phyloP scores from a whole-genome alignment of 2,797 vertebrate species.

The Enteromius trimaculatus region DNA sequence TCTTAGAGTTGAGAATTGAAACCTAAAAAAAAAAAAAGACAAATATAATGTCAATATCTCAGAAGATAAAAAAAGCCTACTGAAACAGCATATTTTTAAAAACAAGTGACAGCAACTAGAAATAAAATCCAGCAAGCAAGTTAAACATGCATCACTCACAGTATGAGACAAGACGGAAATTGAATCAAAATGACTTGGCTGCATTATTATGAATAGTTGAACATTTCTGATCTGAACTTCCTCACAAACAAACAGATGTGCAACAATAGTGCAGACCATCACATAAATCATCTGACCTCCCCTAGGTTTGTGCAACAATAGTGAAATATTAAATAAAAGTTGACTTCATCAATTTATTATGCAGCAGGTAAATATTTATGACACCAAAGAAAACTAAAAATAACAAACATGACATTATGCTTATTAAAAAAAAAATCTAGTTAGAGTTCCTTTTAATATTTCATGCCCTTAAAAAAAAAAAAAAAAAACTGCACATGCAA shows the following conservation, averaged over 20 bases:
- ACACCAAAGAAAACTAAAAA: not conserved
- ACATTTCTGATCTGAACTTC: not conserved
- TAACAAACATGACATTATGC: not conserved
- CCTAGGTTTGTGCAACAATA: not conserved
- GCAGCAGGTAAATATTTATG: not conserved
- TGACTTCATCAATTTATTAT: not conserved
- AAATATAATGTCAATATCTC: not conserved
- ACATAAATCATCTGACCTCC: not conserved
- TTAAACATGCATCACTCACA: not conserved
- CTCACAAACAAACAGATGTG: not conserved
- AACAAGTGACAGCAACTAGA: not conserved
- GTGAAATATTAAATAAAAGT: not conserved
- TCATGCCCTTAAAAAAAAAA: not conserved
- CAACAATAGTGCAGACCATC: not conserved
- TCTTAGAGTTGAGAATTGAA: constrained; percentile 82
- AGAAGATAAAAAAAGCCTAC: constrained; percentile 46
- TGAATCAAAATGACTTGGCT: not conserved
- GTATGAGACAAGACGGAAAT: not conserved
- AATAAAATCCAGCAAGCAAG: not conserved
- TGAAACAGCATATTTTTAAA: not conserved
- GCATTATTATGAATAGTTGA: not conserved
- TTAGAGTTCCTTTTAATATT: not conserved
- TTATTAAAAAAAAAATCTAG: not conserved
- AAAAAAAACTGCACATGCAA: not conserved
- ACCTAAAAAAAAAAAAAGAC: constrained; percentile 65